Evolutionary conservation across 2,888 invertebrate genomes (phyloP).

Genomic region (Limenitis arthemis): DNA sequence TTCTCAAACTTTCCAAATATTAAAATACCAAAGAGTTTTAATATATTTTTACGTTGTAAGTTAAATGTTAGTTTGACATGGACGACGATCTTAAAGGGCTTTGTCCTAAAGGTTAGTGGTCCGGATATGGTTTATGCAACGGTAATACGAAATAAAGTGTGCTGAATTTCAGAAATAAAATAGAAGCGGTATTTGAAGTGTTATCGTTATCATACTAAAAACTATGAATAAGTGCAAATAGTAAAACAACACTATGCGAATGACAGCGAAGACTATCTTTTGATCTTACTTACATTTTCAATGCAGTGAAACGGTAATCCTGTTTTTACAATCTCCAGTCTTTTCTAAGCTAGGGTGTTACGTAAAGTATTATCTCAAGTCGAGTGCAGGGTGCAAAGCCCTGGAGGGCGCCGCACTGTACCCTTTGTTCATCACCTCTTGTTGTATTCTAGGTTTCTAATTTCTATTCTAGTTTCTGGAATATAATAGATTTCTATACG

Average conservation of each 20-base stretch:
- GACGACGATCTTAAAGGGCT: slow-evolving; percentile 18
- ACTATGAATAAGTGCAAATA: background rate
- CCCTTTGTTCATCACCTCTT: slow-evolving; percentile 44
- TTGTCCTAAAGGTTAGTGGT: slow-evolving; percentile 16
- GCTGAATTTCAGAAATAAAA: slow-evolving; percentile 1
- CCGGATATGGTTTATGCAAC: slow-evolving; percentile 14
- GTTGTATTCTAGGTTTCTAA: slow-evolving; percentile 13
- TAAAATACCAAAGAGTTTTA: slow-evolving; percentile 19
- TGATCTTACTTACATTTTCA: background rate
- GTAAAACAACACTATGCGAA: background rate
- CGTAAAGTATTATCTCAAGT: slow-evolving; percentile 52
- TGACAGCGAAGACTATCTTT: background rate
- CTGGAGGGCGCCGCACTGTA: slow-evolving; percentile 48
- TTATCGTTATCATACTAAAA: background rate
- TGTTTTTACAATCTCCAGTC: slow-evolving; percentile 38
- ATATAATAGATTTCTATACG: slow-evolving; percentile 4
- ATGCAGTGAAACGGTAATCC: slow-evolving; percentile 22
- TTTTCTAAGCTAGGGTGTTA: slow-evolving; percentile 45
- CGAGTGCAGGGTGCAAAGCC: slow-evolving; percentile 48
- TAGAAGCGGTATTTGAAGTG: background rate
- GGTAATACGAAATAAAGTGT: slow-evolving; percentile 1
- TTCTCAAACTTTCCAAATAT: slow-evolving; percentile 5
- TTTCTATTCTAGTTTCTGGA: slow-evolving; percentile 11
- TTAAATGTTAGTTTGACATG: slow-evolving; percentile 20
- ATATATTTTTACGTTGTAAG: slow-evolving; percentile 19